A percentile compares a stretch with the other conserved stretches of the same genome.
These are phyloP conservation scores for Meandrusa payeni DNA, from an alignment of 2,888 invertebrate genomes.

Conservation along the genomic window DNA sequence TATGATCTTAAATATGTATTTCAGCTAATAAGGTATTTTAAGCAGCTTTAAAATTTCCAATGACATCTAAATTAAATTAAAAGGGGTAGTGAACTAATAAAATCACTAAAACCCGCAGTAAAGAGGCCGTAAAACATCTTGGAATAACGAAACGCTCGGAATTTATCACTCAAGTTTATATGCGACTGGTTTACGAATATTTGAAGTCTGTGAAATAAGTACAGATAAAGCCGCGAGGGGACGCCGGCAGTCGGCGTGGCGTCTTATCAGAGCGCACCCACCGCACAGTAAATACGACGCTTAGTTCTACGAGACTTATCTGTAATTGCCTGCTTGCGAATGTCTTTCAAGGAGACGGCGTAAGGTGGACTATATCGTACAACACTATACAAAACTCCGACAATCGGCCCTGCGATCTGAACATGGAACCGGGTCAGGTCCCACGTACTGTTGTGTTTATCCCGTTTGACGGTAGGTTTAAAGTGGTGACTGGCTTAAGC, in stretches of 20 bases:
- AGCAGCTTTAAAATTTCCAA: too few relatives aligned
- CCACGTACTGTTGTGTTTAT: slow-evolving; percentile 29
- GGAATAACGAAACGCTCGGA: not conserved
- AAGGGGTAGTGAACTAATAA: too few relatives aligned
- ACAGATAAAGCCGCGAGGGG: slow-evolving; percentile 27
- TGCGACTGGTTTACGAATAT: slow-evolving; percentile 11
- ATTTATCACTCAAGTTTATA: slow-evolving; percentile 7
- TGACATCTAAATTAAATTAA: too few relatives aligned
- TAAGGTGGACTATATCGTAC: slow-evolving; percentile 70
- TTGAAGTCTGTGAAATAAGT: slow-evolving; percentile 18
- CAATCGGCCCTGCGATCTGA: slow-evolving; percentile 57
- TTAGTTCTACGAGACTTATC: slow-evolving; percentile 75
- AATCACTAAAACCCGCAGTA: too few relatives aligned
- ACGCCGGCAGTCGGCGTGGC: slow-evolving; percentile 29
- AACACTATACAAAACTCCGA: slow-evolving; percentile 59
- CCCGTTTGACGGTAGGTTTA: not conserved
- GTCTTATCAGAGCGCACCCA: slow-evolving; percentile 54
- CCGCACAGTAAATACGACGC: slow-evolving; percentile 70
- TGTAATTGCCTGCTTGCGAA: slow-evolving; percentile 78
- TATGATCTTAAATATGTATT: too few relatives aligned
- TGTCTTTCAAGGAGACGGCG: slow-evolving; percentile 74
- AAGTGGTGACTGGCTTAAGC: too few relatives aligned
- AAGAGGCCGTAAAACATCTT: too few relatives aligned
- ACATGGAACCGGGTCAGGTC: slow-evolving; percentile 65
- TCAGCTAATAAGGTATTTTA: too few relatives aligned